Conservation (phyloP, 2,797 vertebrate genomes). For the Pelodytes ibericus region DNA sequence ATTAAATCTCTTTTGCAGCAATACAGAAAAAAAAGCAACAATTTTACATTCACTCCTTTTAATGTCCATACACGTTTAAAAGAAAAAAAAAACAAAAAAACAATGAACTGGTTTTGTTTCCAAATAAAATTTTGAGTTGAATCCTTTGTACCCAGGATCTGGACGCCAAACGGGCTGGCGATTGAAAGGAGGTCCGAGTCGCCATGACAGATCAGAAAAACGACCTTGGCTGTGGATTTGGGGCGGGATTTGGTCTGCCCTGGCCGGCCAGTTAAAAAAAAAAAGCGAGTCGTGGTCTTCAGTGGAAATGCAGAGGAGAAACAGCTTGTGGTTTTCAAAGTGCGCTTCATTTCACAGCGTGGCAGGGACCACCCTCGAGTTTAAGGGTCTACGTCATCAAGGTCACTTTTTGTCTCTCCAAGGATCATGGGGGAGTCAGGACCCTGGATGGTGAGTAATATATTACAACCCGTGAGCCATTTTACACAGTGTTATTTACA, state of each 20-base stretch:
- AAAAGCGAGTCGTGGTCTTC: not conserved
- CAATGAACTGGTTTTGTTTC: slow-evolving; percentile 56
- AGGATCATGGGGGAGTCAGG: slow-evolving; percentile 98
- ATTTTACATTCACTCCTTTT: slow-evolving; percentile 72
- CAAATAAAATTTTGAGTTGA: slow-evolving; percentile 67
- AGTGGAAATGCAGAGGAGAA: not conserved
- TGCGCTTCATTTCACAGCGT: slow-evolving; percentile 13
- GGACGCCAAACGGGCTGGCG: slow-evolving; percentile 45
- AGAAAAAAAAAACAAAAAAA: slow-evolving; percentile 55
- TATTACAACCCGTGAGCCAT: too few species aligned
- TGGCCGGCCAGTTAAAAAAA: not conserved
- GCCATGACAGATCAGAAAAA: slow-evolving; percentile 55
- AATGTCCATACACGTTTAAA: slow-evolving; percentile 68
- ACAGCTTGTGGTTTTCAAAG: slow-evolving; percentile 23
- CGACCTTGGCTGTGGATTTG: slow-evolving; percentile 57
- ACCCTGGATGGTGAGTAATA: slow-evolving; percentile 78
- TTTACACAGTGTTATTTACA: too few species aligned
- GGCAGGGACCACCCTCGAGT: not conserved
- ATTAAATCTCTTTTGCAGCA: slow-evolving; percentile 69
- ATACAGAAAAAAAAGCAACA: slow-evolving; percentile 71
- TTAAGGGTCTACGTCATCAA: slow-evolving; percentile 96
- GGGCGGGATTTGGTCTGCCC: not conserved
- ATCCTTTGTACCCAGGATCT: slow-evolving; percentile 48
- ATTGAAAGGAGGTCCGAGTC: slow-evolving; percentile 55
- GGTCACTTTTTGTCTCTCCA: slow-evolving; percentile 94